phyloP scores from a whole-genome alignment of 1,140 invertebrate genomes.

The Hypsibius dujardini region DNA sequence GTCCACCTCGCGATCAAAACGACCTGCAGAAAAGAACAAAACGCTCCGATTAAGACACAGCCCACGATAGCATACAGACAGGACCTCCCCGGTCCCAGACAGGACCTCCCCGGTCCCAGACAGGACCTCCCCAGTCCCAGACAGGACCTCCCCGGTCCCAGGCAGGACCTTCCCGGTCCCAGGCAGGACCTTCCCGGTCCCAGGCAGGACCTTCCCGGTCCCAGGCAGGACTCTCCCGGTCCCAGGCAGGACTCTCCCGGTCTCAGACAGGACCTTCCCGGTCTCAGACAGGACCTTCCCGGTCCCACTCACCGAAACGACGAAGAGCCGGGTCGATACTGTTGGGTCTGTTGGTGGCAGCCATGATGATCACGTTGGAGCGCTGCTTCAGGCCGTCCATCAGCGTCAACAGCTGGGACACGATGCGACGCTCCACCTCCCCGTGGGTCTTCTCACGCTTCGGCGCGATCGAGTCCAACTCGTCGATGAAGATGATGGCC shows the following conservation, averaged over 20 bases:
- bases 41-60: not conserved
- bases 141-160: no score
- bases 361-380: constrained; percentile 97
- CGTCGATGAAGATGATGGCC: constrained; percentile 98
- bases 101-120: no score
- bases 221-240: no score
- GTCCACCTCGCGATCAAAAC: constrained; percentile 97
- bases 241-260: no score
- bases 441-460: constrained; percentile 99
- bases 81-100: no score
- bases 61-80: no score
- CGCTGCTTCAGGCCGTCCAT: constrained; percentile 99
- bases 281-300: constrained; percentile 16
- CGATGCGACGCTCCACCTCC: constrained; percentile 95
- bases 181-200: no score
- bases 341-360: constrained; percentile 95
- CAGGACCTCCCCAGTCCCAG: no score
- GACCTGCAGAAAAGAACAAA: constrained; percentile 35
- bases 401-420: constrained; percentile 88
- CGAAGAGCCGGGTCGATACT: constrained; percentile 91
- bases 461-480: constrained; percentile 99
- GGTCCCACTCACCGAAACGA: constrained; percentile 52
- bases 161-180: no score
- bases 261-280: no score
- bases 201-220: no score